Base-by-base conservation (phyloP, 2,888 invertebrate species). In the Rutpela maculata region DNA sequence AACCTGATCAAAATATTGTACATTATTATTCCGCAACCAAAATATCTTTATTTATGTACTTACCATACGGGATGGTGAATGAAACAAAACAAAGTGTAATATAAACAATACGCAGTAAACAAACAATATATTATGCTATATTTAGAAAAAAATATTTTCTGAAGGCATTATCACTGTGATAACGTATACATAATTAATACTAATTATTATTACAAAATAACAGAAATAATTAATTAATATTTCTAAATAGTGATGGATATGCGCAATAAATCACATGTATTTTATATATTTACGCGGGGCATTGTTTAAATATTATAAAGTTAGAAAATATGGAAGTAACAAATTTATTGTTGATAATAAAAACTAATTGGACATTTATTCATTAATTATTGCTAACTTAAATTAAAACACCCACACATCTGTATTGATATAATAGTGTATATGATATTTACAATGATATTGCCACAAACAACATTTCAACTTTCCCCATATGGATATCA, bases 141-240 rank as follows among this genome's bases (percentile, higher is more conserved):
- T 67, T 67, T 67, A 50, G 55, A 67, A 55, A 67, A 65, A 67
- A 67, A 26, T 56, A 26, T 56, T 55, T 55, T 55, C 26, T 67
- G n/a, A 26, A 22, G 56, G 67, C 65, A 65, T 55, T 67, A 67
- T 67, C 18, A 35, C 5, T 43, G 38, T 19, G 67, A 67, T 67
- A 67, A 67, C 67, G 56, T n/a, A n/a, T 67, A 17, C 55, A 56
- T 67, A 67, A 67, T 67, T 67, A 55, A 67, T 56, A 67, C 67
- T 67, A 67, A 67, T 38, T 50, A 67, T 67, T 67, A 67, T 67
- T 67, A 67, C 56, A 67, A 67, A 67, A 67, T 67, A 67, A 67
- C 56, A 55, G 55, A 55, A 67, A 50, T 67, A 67, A 67, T 67
- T 67, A 55, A 67, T 67, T 67, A 67, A 55, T 26, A 50, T 22